Evolutionary conservation across 1,140 invertebrate genomes (phyloP).

Genomic region (Drosophila willistoni): DNA sequence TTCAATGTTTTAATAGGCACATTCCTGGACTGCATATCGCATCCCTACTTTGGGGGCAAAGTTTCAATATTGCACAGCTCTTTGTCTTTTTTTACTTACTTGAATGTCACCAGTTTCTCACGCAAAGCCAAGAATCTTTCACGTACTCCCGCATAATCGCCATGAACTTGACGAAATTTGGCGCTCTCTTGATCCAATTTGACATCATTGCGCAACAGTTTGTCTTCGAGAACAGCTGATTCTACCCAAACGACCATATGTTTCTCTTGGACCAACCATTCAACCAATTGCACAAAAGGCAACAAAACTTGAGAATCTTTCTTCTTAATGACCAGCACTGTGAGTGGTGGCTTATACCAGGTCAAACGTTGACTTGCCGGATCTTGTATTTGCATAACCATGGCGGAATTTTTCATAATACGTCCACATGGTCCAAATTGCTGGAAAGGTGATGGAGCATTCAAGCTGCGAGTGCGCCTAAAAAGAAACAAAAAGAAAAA

Average conservation of each 20-base stretch:
- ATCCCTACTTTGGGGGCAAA: too few species aligned
- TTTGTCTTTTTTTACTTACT: slow-evolving; percentile 49
- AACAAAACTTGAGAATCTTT: slow-evolving; percentile 93
- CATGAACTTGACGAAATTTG: slow-evolving; percentile 65
- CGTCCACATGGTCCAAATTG: slow-evolving; percentile 97
- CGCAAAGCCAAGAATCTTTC: slow-evolving; percentile 88
- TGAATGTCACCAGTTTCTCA: slow-evolving; percentile 94
- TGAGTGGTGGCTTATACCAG: slow-evolving; percentile 97
- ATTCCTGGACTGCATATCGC: too few species aligned
- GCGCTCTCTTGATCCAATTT: slow-evolving; percentile 63
- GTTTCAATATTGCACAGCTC: too few species aligned
- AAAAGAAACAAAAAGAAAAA: slow-evolving; percentile 82
- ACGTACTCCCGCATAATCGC: slow-evolving; percentile 58
- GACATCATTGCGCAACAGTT: slow-evolving; percentile 87
- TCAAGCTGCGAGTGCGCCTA: slow-evolving; percentile 95
- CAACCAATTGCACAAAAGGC: slow-evolving; percentile 95
- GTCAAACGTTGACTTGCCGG: slow-evolving; percentile 96
- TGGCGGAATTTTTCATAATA: slow-evolving; percentile 97
- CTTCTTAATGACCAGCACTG: slow-evolving; percentile 98
- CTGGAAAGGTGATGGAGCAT: slow-evolving; percentile 95
- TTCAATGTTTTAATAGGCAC: too few species aligned
- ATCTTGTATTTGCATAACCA: slow-evolving; percentile 99
- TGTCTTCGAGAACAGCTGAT: slow-evolving; percentile 93
- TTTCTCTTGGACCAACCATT: slow-evolving; percentile 97
- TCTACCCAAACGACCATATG: slow-evolving; percentile 98